Percentiles rank a stretch among this genome's conserved stretches.
phyloP scores from a whole-genome alignment of 1,140 invertebrate species.

The Wiebesia pumilae region DNA sequence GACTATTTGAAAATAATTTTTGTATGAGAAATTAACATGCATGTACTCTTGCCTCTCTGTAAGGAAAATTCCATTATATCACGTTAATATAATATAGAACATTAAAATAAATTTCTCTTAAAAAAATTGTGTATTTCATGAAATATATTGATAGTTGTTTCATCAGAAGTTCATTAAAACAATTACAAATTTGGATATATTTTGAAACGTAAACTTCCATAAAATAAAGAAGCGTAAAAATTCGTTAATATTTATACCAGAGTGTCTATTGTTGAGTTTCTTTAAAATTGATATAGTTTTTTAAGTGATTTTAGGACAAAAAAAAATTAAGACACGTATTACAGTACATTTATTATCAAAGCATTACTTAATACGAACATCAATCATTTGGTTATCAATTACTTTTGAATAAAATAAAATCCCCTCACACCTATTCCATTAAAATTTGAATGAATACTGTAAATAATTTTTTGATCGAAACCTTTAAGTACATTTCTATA shows the following conservation, averaged over 20 bases:
- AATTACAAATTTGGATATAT: neutral
- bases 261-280: neutral
- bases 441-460: too few species aligned
- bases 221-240: neutral
- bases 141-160: constrained; percentile 8
- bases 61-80: neutral
- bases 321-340: neutral
- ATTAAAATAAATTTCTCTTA: neutral
- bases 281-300: neutral
- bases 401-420: too few species aligned
- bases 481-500: too few species aligned
- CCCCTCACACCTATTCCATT: too few species aligned
- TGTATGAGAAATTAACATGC: constrained; percentile 5
- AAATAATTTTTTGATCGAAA: too few species aligned
- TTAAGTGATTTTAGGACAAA: too few species aligned
- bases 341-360: neutral
- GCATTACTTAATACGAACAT: neutral
- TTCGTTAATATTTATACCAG: neutral
- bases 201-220: neutral
- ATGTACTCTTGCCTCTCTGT: neutral
- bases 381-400: too few species aligned
- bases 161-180: constrained; percentile 10
- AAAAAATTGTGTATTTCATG: constrained; percentile 20
- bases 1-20: neutral
- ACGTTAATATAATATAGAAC: neutral